Conservation (phyloP, 2,113 vertebrate species). For the Globicephala melas region DNA sequence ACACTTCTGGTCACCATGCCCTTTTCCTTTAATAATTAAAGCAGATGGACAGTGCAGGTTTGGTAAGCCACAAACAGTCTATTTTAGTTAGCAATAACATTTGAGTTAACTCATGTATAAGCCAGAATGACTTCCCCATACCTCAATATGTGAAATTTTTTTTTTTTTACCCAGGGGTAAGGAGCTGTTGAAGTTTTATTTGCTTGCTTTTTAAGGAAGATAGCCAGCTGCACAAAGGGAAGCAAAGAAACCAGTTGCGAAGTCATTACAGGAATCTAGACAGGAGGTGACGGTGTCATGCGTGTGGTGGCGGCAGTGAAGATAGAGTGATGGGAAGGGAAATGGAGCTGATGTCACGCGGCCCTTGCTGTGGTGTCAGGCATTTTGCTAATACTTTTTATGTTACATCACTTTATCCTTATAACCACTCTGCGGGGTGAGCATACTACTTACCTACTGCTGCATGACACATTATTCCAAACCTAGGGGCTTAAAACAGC, state of each 20-base stretch:
- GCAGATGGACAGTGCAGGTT: not conserved
- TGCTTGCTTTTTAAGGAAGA: not conserved
- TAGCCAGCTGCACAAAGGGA: not conserved
- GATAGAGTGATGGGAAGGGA: not conserved
- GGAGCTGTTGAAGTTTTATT: not conserved
- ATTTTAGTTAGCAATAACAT: not conserved
- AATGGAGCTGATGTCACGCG: not conserved
- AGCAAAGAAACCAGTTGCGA: not conserved
- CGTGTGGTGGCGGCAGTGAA: not conserved
- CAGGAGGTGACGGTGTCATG: fast-evolving
- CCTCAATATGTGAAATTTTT: no score
- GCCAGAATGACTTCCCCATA: no score
- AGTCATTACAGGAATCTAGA: not conserved
- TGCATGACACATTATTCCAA: not conserved
- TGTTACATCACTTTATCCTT: not conserved
- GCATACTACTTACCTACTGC: not conserved
- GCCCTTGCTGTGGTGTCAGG: not conserved
- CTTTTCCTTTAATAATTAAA: not conserved
- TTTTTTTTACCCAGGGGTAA: not conserved
- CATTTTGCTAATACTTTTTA: not conserved
- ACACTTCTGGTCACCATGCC: not conserved
- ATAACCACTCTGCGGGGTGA: not conserved
- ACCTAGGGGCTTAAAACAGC: not conserved
- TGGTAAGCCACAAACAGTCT: not conserved
- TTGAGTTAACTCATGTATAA: no score